These are phyloP conservation scores for Lathronympha strigana DNA, from an alignment of 2,888 invertebrate genomes.

Conservation along the genomic window DNA sequence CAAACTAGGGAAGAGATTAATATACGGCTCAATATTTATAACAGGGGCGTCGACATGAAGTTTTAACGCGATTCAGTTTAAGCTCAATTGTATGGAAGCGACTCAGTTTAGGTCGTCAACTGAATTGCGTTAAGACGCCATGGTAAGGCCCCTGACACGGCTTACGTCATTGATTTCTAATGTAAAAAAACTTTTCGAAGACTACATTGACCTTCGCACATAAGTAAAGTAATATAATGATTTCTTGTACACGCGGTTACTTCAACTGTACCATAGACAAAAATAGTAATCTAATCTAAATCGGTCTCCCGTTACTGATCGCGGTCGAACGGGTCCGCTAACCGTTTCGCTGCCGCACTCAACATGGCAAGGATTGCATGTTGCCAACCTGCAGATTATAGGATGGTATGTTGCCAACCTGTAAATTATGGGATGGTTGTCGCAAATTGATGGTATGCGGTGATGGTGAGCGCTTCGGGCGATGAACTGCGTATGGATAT, in stretches of 20 bases:
- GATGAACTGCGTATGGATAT: constrained; percentile 18
- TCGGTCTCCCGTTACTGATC: constrained; percentile 39
- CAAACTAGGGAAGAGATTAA: no score
- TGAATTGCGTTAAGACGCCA: no score
- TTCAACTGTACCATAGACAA: constrained; percentile 20
- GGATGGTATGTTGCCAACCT: constrained; percentile 25
- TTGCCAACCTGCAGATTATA: constrained; percentile 34
- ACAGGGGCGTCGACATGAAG: no score
- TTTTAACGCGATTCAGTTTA: no score
- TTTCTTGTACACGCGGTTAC: constrained; percentile 11
- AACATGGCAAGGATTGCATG: constrained; percentile 41
- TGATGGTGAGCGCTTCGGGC: constrained; percentile 8
- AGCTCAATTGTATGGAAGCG: no score
- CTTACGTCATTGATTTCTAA: no score
- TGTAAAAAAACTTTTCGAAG: neutral
- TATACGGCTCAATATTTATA: no score
- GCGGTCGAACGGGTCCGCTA: constrained; percentile 36
- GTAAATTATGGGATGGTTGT: constrained; percentile 22
- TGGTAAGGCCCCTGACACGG: no score
- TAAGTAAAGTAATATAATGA: no score
- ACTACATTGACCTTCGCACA: neutral
- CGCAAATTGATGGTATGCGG: constrained; percentile 36
- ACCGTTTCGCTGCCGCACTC: constrained; percentile 41
- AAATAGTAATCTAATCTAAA: constrained; percentile 38
- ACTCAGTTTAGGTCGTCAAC: no score